Evolutionary conservation across 1,140 invertebrate species (phyloP).

Genomic region (Atta texana): DNA sequence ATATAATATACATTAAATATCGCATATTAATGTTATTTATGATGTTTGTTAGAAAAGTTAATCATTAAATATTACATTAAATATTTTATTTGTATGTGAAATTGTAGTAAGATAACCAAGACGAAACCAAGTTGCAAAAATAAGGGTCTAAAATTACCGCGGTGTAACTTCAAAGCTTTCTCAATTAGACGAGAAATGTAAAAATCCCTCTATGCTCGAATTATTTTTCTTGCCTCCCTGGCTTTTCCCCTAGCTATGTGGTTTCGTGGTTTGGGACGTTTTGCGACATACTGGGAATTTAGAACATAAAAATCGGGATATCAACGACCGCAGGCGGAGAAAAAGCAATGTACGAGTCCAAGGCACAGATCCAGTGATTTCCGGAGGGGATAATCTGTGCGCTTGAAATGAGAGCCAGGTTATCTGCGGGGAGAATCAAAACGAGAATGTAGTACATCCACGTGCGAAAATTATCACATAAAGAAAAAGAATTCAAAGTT

Average conservation of each 20-base stretch:
- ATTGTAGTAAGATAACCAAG: neutral
- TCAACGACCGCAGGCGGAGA: conserved; percentile 18
- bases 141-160: neutral
- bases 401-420: neutral
- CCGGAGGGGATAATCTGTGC: conserved; percentile 41
- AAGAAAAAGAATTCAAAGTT: neutral
- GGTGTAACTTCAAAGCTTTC: conserved; percentile 27
- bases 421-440: neutral
- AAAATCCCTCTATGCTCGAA: conserved; percentile 29
- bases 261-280: conserved; percentile 37
- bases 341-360: conserved; percentile 8
- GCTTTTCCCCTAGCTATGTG: neutral
- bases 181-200: conserved; percentile 25
- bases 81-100: neutral
- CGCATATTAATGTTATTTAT: neutral
- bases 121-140: conserved; percentile 19
- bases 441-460: neutral
- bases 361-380: conserved; percentile 42
- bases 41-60: neutral
- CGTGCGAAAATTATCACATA: neutral
- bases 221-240: conserved; percentile 30
- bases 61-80: neutral
- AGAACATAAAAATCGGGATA: conserved; percentile 53
- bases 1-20: neutral
- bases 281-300: conserved; percentile 39